Evolutionary conservation across 2,888 invertebrate genomes (phyloP).

Genomic region (Lasioglossum zephyrum): DNA sequence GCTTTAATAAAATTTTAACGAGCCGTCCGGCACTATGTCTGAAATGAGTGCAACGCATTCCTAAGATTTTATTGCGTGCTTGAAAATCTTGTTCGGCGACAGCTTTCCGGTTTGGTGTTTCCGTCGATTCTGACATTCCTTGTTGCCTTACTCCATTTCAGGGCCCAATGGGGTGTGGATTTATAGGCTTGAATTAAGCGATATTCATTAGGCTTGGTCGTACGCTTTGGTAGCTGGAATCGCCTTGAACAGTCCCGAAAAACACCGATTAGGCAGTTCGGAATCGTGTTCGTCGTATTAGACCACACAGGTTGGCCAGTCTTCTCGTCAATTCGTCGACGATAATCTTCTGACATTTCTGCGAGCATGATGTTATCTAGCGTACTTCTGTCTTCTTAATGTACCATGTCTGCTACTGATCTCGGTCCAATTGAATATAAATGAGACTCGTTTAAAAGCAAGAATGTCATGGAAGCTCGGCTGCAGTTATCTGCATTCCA

Average conservation of each 20-base stretch:
- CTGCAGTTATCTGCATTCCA: not conserved
- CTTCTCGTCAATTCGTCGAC: slow-evolving; percentile 21
- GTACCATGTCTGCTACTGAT: not conserved
- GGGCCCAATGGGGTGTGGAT: slow-evolving; percentile 43
- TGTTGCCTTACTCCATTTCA: not conserved
- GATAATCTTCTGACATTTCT: slow-evolving; percentile 25
- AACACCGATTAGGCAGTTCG: slow-evolving; percentile 67
- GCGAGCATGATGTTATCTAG: slow-evolving; percentile 40
- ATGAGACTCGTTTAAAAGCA: not conserved
- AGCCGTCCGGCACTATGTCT: not conserved
- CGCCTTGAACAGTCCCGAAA: slow-evolving; percentile 62
- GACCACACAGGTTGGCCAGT: slow-evolving; percentile 72
- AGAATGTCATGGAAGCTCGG: not conserved
- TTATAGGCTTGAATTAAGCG: slow-evolving; percentile 74
- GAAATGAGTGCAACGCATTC: slow-evolving; percentile 61
- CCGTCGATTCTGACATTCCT: slow-evolving; percentile 20
- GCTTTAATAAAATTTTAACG: slow-evolving; percentile 31
- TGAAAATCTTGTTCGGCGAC: slow-evolving; percentile 52
- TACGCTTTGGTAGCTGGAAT: slow-evolving; percentile 59
- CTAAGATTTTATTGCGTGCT: slow-evolving; percentile 60
- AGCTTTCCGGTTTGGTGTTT: slow-evolving; percentile 52
- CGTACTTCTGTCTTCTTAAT: slow-evolving; percentile 12
- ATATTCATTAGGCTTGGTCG: slow-evolving; percentile 71
- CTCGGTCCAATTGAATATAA: not conserved
- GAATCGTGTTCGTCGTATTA: slow-evolving; percentile 45